Base-by-base conservation (phyloP, 2,888 invertebrate genomes). In the Arge pagana region DNA sequence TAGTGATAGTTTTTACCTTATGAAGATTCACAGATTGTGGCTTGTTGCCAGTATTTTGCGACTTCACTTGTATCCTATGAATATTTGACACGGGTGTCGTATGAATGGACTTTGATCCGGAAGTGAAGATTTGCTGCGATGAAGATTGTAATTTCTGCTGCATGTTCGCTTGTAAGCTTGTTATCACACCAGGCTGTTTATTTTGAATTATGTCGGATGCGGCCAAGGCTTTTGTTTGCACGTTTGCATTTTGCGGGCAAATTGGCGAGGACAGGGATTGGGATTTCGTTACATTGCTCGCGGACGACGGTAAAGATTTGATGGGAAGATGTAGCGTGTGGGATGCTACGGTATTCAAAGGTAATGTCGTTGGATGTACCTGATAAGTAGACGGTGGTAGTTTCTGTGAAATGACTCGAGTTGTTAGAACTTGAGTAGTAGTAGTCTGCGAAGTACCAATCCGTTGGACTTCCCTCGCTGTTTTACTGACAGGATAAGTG, bases 361-460 rank as follows among this genome's bases (percentile, higher is more conserved):
- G 56, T 18, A 57, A 10, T 21, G 61, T 50, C 4, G 53, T 31
- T 4, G 57, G 18, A 3, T 63, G 64, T 13, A 54, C 30, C 13
- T 64, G 64, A 23, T 56, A 63, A 7, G 52, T 35, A 4, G 52
- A 48, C 8, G 56, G 10, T 23, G 68, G 57, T 33, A 61, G 50
- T 48, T 69, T 71, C 40, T 71, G 71, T 3, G 70, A 65, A 16
- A 68, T 58, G 4, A 68, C 67, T 26, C 70, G 63, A 0, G 68
- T 65, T 6, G 64, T 59, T 18, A 68, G 23, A 6, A 64, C 59
- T 49, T 66, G 68, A 2, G 67, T 66, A 21, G 67, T 62, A 31
- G 52, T 68, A 2, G 65, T 61, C 28, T 62, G 60, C 3, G 62
- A 51, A 0, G 61, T 53, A 1, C 59, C 37, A 21, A 67, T 50